Evolutionary conservation across 2,797 vertebrate genomes (phyloP).

Genomic region (Mormyrus hasselquistii): DNA sequence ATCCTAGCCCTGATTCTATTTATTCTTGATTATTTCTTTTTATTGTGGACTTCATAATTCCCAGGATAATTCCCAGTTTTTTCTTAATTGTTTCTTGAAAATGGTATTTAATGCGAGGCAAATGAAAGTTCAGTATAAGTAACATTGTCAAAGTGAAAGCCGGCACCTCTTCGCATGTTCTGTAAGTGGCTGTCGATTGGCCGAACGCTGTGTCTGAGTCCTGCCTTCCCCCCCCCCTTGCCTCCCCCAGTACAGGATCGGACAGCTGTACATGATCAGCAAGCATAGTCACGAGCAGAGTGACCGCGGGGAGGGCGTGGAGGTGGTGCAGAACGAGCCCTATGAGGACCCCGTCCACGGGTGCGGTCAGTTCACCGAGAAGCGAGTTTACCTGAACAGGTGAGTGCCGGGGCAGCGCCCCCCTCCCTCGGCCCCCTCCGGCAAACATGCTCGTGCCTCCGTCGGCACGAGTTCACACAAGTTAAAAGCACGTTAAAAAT

Average conservation of each 20-base stretch:
- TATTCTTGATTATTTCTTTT: neutral
- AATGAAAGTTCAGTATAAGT: neutral
- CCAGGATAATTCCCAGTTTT: neutral
- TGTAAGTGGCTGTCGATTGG: neutral
- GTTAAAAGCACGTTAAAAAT: neutral
- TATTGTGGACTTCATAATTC: neutral
- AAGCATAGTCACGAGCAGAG: slow-evolving; percentile 83
- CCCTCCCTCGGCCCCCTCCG: neutral
- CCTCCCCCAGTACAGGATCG: slow-evolving; percentile 76
- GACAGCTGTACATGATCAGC: slow-evolving; percentile 85
- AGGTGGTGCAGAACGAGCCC: slow-evolving; percentile 78
- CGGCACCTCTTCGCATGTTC: neutral
- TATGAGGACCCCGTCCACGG: slow-evolving; percentile 74
- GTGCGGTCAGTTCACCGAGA: slow-evolving; percentile 77
- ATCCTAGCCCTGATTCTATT: neutral
- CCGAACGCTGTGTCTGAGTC: neutral
- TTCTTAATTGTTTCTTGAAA: neutral
- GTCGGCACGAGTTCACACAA: neutral
- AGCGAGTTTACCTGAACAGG: slow-evolving; percentile 80
- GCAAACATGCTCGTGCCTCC: neutral
- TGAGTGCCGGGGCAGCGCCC: slow-evolving; percentile 26
- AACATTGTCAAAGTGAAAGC: neutral
- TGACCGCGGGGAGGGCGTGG: slow-evolving; percentile 76
- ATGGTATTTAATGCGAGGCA: neutral
- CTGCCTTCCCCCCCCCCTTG: neutral